Percentiles rank a stretch among this genome's conserved stretches.
Evolutionary conservation across 2,797 vertebrate genomes (phyloP).

Genomic region (Notoglanidium macrostoma): DNA sequence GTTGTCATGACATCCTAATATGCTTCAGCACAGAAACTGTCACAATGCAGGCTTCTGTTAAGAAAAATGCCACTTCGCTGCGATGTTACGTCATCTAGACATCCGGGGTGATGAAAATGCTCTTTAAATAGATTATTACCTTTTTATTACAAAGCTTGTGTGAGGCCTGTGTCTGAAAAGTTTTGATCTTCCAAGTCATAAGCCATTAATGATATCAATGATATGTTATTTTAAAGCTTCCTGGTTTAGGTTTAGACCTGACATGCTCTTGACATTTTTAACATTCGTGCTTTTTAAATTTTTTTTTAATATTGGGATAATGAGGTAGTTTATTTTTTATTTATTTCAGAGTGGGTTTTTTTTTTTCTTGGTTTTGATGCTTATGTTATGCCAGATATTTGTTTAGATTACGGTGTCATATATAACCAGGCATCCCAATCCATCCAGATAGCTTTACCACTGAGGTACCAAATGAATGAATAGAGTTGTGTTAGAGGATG

Average conservation of each 20-base stretch:
- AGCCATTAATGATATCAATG: not conserved
- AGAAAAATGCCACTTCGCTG: not conserved
- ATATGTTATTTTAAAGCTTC: not conserved
- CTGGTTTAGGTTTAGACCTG: not conserved
- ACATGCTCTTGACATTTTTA: not conserved
- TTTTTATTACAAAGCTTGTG: not conserved
- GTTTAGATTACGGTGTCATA: not conserved
- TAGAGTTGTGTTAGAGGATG: not conserved
- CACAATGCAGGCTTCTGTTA: not conserved
- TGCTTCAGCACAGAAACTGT: not conserved
- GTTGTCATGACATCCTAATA: not conserved
- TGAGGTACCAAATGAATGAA: slow-evolving; percentile 4
- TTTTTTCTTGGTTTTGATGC: not conserved
- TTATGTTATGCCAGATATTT: not conserved
- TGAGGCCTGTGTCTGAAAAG: not conserved
- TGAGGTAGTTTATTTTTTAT: too few species aligned
- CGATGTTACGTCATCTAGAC: not conserved
- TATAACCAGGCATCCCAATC: not conserved
- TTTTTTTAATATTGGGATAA: not conserved
- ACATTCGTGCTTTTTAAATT: not conserved
- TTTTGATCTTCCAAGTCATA: not conserved
- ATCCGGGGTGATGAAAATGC: not conserved
- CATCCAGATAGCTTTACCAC: not conserved
- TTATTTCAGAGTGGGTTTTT: not conserved
- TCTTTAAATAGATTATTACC: not conserved